Evolutionary conservation across 2,888 invertebrate genomes (phyloP).

Genomic region (Melieria omissa): DNA sequence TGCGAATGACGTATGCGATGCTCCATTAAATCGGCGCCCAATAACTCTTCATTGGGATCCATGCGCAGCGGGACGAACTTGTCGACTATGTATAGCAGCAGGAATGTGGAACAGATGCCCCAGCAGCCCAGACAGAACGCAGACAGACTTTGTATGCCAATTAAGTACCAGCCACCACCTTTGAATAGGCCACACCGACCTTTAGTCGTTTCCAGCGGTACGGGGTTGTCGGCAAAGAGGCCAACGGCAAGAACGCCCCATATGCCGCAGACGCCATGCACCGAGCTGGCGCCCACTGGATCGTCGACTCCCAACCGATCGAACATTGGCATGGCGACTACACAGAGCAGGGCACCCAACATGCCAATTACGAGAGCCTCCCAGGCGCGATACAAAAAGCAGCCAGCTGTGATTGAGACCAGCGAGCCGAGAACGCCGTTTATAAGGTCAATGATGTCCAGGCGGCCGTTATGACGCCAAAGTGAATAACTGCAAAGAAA

Average conservation of each 20-base stretch:
- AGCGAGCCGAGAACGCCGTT: constrained; percentile 89
- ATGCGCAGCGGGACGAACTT: constrained; percentile 85
- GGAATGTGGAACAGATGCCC: constrained; percentile 78
- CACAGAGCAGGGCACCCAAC: constrained; percentile 81
- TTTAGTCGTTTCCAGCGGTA: constrained; percentile 82
- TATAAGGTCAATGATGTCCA: constrained; percentile 87
- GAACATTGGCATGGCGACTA: constrained; percentile 78
- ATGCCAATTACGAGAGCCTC: constrained; percentile 85
- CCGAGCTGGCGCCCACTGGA: constrained; percentile 91
- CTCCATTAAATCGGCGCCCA: constrained; percentile 91
- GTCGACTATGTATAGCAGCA: constrained; percentile 82
- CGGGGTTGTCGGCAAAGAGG: constrained; percentile 86
- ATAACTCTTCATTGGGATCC: constrained; percentile 84
- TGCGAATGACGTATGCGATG: constrained; percentile 79
- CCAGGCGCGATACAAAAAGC: constrained; percentile 87
- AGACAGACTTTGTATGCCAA: constrained; percentile 84
- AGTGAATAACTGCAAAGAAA: constrained; percentile 71
- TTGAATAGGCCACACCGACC: constrained; percentile 81
- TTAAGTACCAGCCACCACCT: constrained; percentile 88
- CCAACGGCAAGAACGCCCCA: constrained; percentile 82
- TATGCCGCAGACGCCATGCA: constrained; percentile 83
- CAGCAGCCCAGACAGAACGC: constrained; percentile 78
- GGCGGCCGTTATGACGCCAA: constrained; percentile 75
- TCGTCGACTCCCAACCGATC: constrained; percentile 81
- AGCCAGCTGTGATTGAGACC: constrained; percentile 89